Evolutionary conservation across 2,888 invertebrate species (phyloP).

Genomic region (Lasius platythorax): DNA sequence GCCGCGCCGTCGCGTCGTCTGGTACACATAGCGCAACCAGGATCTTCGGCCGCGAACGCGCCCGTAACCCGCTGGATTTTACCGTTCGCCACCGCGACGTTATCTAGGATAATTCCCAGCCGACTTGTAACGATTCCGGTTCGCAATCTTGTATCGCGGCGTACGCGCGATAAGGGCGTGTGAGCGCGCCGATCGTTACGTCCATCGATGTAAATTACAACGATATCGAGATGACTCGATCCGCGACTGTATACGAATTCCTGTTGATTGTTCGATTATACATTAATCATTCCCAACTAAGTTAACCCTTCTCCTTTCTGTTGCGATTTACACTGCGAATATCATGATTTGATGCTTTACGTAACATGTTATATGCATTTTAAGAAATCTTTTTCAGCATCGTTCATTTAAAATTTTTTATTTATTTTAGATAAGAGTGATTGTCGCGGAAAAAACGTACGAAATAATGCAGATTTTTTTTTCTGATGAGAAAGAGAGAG

Average conservation of each 20-base stretch:
- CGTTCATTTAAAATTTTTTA: neutral
- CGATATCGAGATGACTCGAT: conserved; percentile 53
- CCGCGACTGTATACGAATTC: conserved; percentile 13
- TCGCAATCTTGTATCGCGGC: conserved; percentile 78
- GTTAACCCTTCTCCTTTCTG: neutral
- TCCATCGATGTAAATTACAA: conserved; percentile 67
- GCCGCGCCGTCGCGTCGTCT: neutral
- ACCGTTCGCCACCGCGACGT: conserved; percentile 47
- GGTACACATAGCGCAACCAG: conserved; percentile 2
- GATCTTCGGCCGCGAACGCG: conserved; percentile 32
- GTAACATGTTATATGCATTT: neutral
- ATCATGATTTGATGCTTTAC: neutral
- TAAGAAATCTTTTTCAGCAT: neutral
- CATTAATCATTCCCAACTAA: conserved; percentile 25
- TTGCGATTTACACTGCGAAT: neutral
- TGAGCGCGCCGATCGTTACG: conserved; percentile 58
- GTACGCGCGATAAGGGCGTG: conserved; percentile 6
- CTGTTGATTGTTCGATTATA: conserved; percentile 16
- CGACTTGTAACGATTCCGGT: conserved; percentile 76
- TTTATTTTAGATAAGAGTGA: neutral
- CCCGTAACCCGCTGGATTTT: conserved; percentile 20
- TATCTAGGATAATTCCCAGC: conserved; percentile 38
- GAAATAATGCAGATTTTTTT: neutral
- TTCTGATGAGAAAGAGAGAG: neutral
- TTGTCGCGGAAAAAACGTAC: neutral